These are phyloP conservation scores for Lagocephalus sceleratus DNA, from an alignment of 2,797 vertebrate genomes.

Conservation along the genomic window DNA sequence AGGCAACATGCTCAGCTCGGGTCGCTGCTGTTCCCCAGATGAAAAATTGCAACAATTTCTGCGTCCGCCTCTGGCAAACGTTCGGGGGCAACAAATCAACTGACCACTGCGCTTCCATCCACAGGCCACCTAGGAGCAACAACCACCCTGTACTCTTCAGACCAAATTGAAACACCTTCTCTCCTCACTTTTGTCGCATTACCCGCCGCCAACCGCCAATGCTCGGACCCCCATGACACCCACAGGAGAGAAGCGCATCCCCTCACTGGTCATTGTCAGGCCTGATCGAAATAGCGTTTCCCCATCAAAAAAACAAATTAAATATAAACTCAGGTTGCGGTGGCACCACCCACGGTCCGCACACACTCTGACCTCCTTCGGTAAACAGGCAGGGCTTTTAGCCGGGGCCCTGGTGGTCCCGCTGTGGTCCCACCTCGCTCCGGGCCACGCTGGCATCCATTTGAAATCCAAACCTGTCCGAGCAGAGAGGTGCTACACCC, in stretches of 20 bases:
- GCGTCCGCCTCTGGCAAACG: constrained; percentile 67
- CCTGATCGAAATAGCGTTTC: constrained; percentile 62
- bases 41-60: constrained; percentile 62
- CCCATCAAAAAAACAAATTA: constrained; percentile 50
- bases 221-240: background rate
- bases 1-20: constrained; percentile 43
- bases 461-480: constrained; percentile 72
- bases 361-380: constrained; percentile 56
- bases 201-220: constrained; percentile 13
- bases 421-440: constrained; percentile 54
- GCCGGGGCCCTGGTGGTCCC: constrained; percentile 65
- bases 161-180: constrained; percentile 43
- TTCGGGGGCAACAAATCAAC: constrained; percentile 71
- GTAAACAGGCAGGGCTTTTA: constrained; percentile 73
- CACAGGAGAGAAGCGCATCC: constrained; percentile 18
- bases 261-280: constrained; percentile 41
- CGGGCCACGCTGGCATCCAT: constrained; percentile 61
- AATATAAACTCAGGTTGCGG: constrained; percentile 64
- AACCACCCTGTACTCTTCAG: constrained; percentile 8
- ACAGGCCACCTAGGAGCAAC: constrained; percentile 73
- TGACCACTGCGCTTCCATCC: constrained; percentile 69
- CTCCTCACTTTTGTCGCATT: constrained; percentile 34
- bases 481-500: constrained; percentile 55
- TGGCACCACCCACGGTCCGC: constrained; percentile 67
- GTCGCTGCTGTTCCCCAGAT: constrained; percentile 63